These are phyloP conservation scores for Actias luna DNA, from an alignment of 2,888 invertebrate genomes.

Conservation along the genomic window DNA sequence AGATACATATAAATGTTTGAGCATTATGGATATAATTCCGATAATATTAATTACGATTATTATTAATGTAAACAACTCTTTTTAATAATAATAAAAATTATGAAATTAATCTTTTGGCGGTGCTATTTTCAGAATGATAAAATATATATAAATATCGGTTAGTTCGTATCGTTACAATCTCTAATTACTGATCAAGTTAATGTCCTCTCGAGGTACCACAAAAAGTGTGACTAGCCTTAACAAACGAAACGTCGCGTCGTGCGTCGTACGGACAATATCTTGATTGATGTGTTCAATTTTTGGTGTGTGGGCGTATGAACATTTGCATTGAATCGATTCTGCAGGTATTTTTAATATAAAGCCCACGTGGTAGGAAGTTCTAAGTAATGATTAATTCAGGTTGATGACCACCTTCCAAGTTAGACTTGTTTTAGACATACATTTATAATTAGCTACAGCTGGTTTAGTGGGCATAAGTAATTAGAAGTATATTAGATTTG, in stretches of 20 bases:
- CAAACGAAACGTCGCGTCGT: constrained; percentile 28
- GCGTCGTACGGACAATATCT: constrained; percentile 51
- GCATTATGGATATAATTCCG: too few relatives aligned
- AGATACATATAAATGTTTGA: neutral
- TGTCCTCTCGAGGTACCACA: constrained; percentile 53
- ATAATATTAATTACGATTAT: too few relatives aligned
- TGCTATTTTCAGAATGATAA: constrained; percentile 67
- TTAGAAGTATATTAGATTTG: constrained; percentile 9
- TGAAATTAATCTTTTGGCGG: too few relatives aligned
- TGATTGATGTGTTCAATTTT: constrained; percentile 68
- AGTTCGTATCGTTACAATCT: constrained; percentile 54
- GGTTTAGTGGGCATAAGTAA: constrained; percentile 4
- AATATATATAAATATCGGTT: constrained; percentile 63
- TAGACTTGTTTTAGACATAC: constrained; percentile 19
- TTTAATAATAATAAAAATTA: neutral
- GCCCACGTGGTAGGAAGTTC: constrained; percentile 51
- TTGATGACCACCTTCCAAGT: constrained; percentile 46
- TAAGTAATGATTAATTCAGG: constrained; percentile 36
- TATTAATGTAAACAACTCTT: neutral
- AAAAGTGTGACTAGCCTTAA: constrained; percentile 58
- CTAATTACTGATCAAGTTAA: constrained; percentile 66
- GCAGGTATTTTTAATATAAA: constrained; percentile 59
- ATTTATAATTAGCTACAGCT: constrained; percentile 13
- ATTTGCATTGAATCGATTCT: constrained; percentile 77
- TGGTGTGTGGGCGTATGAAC: constrained; percentile 57